Conservation (phyloP, 2,797 vertebrate species). For the Vireo griseus region DNA sequence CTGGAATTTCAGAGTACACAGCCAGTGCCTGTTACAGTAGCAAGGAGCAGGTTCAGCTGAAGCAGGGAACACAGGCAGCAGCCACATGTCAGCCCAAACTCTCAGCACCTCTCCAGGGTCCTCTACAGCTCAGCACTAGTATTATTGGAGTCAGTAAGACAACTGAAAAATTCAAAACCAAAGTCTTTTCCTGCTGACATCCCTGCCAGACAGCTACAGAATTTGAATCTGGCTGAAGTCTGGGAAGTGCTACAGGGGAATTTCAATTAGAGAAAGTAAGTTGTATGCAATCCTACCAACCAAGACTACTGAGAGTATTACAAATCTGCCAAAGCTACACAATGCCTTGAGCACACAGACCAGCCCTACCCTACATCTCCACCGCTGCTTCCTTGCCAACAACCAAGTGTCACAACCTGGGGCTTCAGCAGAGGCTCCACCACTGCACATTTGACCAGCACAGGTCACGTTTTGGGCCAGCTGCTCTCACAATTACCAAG, state of each 20-base stretch:
- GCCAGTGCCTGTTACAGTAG: neutral
- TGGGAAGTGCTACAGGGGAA: neutral
- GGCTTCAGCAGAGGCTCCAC: neutral
- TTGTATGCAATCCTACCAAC: neutral
- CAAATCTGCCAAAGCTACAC: accelerated
- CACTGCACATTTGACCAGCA: accelerated
- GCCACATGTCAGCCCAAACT: neutral
- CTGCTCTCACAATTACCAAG: neutral
- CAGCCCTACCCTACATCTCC: neutral
- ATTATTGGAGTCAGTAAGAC: neutral
- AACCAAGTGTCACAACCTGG: neutral
- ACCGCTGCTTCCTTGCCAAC: accelerated
- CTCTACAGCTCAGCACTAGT: neutral
- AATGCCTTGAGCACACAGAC: neutral
- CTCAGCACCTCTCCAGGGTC: neutral
- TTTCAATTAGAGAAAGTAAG: neutral
- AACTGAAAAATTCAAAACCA: neutral
- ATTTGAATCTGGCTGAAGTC: neutral
- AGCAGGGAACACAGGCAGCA: neutral
- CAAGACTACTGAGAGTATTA: neutral
- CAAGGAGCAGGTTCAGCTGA: neutral
- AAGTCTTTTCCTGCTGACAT: neutral
- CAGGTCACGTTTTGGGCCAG: too few species aligned
- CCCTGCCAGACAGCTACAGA: neutral
- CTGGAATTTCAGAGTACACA: neutral